Base-by-base conservation (phyloP, 2,888 invertebrate genomes). In the Acronicta psi region DNA sequence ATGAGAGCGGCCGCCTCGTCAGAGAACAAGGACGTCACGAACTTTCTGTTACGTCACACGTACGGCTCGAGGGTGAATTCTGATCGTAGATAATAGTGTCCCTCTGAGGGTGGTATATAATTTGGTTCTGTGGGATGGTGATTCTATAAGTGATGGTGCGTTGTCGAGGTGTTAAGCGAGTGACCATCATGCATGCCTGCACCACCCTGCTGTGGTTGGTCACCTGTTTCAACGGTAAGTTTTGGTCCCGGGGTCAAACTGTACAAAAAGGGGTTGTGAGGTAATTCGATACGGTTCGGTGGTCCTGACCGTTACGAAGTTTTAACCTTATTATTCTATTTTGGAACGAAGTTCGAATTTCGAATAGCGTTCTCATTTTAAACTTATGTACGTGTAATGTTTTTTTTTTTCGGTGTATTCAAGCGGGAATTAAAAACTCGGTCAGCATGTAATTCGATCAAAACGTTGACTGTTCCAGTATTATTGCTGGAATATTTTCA, bases 141-240 rank as follows among this genome's bases (percentile, higher is more conserved):
- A 73, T 87, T 90, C 80, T 77, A 86, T 87, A 84, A 81, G 89
- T 82, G 83, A 92, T 92, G 92, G 89, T 90, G 89, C 89, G 87
- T 73, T 85, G 86, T 81, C 84, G 87, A 74, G 86, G 82, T 80
- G 83, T 82, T 73, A 86, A 83, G 81, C 85, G 88, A 84, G 84
- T 84, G 75, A 81, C 83, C 75, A 82, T 87, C 78, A 82, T 85
- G 85, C 89, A 88, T 72, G 76, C 90, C 70, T 91, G 89, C 82
- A 83, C 87, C 54, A 80, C 86, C 57, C 72, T 92, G 50, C 71
- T 93, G 79, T 92, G 91, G 91, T 75, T 93, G 80, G 73, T 91
- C 86, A 87, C 88, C 82, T 92, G 90, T 87, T 88, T 92, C 65
- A 86, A 89, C 79, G 92, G 93, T 93, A 89, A 90, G 93, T 92